Evolutionary conservation across 2,113 vertebrate species (phyloP).

Genomic region (Apaloderma vittatum): DNA sequence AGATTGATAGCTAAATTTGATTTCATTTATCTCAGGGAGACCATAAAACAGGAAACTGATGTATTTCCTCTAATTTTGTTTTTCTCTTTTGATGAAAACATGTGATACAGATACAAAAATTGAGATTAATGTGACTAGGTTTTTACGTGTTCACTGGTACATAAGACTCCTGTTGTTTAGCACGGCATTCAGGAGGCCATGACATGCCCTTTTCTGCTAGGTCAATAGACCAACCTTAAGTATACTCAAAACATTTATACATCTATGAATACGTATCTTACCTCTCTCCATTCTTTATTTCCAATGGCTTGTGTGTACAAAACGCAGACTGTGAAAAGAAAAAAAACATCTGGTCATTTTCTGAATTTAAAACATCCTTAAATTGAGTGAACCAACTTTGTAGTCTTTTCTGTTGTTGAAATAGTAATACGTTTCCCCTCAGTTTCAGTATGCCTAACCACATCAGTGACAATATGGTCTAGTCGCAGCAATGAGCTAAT

Average conservation of each 20-base stretch:
- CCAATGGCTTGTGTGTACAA: slow-evolving; percentile 95
- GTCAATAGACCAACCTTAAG: background rate
- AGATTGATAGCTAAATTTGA: background rate
- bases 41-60: background rate
- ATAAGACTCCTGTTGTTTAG: background rate
- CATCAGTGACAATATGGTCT: background rate
- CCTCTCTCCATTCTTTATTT: slow-evolving; percentile 99
- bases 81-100: background rate
- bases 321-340: slow-evolving; percentile 90
- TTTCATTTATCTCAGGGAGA: background rate
- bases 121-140: background rate
- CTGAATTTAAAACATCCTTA: background rate
- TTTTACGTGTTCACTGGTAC: background rate
- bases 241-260: background rate
- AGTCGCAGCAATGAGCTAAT: background rate
- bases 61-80: background rate
- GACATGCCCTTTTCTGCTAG: background rate
- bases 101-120: fast-evolving
- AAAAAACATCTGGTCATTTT: background rate
- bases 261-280: slow-evolving; percentile 72
- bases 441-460: background rate
- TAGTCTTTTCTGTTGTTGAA: background rate
- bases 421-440: background rate
- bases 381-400: background rate
- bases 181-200: background rate